Conservation (phyloP, 1,140 invertebrate genomes). For the Scaptomyza pallida region DNA sequence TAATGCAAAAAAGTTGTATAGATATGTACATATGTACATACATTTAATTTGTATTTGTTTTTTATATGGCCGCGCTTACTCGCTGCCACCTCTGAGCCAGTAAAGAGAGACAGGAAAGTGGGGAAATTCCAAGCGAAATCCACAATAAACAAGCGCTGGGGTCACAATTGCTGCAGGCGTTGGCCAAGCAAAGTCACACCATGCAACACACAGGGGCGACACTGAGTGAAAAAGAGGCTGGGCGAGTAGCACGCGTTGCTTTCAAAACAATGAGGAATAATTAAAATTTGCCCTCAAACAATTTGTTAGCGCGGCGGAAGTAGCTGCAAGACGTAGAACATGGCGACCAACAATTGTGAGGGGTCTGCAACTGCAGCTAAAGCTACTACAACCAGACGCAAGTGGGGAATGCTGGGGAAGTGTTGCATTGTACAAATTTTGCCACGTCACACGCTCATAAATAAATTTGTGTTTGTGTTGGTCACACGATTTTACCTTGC, state of each 20-base stretch:
- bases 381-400: neutral
- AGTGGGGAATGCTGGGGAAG: neutral
- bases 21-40: no score
- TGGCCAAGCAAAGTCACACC: slow-evolving; percentile 3
- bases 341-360: slow-evolving; percentile 17
- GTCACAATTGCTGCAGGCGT: slow-evolving; percentile 16
- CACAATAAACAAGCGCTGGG: slow-evolving; percentile 30
- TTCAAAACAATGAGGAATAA: slow-evolving; percentile 82
- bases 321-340: slow-evolving; percentile 29
- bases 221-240: neutral
- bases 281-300: slow-evolving; percentile 80
- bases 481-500: neutral
- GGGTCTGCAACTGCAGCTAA: neutral
- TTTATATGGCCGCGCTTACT: slow-evolving; percentile 7
- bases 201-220: neutral
- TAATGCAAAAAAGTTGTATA: no score
- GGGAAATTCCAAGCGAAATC: slow-evolving; percentile 11
- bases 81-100: slow-evolving; percentile 18
- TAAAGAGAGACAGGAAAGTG: neutral
- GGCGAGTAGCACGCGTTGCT: slow-evolving; percentile 50
- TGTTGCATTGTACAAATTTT: neutral
- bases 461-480: slow-evolving; percentile 80
- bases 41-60: no score
- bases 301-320: slow-evolving; percentile 74
- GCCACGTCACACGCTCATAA: slow-evolving; percentile 73